phyloP scores from a whole-genome alignment of 2,888 invertebrate species.

The Epinotia demarniana region DNA sequence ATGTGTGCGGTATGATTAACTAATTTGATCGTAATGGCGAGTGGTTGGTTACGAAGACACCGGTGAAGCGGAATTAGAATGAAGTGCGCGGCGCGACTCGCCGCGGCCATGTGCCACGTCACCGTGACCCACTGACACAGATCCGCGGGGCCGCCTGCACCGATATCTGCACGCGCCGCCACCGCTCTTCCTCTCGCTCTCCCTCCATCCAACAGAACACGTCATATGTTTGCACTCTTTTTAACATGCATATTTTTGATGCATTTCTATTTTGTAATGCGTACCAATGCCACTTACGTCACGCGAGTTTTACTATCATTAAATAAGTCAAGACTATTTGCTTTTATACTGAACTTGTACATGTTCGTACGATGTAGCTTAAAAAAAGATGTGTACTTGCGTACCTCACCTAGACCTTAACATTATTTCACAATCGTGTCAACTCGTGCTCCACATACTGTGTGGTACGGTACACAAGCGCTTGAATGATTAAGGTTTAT shows the following conservation, averaged over 20 bases:
- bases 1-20: constrained; percentile 49
- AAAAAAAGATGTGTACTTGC: constrained; percentile 27
- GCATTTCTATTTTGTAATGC: constrained; percentile 39
- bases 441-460: constrained; percentile 23
- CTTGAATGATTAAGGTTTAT: constrained; percentile 5
- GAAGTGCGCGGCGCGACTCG: constrained; percentile 77
- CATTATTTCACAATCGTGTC: constrained; percentile 28
- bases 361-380: constrained; percentile 3
- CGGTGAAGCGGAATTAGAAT: constrained; percentile 84
- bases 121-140: constrained; percentile 89
- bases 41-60: constrained; percentile 66
- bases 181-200: constrained; percentile 62
- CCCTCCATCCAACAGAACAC: constrained; percentile 24
- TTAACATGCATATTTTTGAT: constrained; percentile 39
- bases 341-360: constrained; percentile 22
- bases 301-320: constrained; percentile 26
- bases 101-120: constrained; percentile 85
- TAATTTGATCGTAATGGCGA: constrained; percentile 59
- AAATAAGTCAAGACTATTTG: constrained; percentile 18
- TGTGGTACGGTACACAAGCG: background rate
- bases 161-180: constrained; percentile 79
- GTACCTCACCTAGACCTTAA: constrained; percentile 34
- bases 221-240: constrained; percentile 29
- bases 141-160: constrained; percentile 85
- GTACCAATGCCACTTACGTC: constrained; percentile 30